Conservation (phyloP, 2,797 vertebrate species). For the Liparis tanakae region DNA sequence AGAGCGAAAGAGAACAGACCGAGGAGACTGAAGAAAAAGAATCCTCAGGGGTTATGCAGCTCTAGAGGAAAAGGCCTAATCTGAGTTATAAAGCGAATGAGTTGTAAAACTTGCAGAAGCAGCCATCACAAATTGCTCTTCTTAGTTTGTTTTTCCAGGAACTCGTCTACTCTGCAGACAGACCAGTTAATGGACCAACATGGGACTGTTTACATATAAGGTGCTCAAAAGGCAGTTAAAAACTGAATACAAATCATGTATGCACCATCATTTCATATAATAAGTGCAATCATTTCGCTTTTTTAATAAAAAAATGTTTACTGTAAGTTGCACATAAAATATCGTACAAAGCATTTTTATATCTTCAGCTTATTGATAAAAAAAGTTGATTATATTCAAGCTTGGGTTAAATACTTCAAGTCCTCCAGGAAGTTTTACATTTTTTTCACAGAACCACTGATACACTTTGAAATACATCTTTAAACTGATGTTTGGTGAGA, state of each 20-base stretch:
- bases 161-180: constrained; percentile 20
- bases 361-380: constrained; percentile 24
- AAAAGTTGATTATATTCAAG: constrained; percentile 1
- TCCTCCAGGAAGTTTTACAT: background rate
- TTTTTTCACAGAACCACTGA: constrained; percentile 21
- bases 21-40: constrained; percentile 16
- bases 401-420: constrained; percentile 3
- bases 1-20: constrained; percentile 40
- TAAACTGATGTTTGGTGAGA: background rate
- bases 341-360: constrained; percentile 5
- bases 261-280: constrained; percentile 21
- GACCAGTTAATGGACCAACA: constrained; percentile 66
- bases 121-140: constrained; percentile 13
- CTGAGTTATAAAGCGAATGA: constrained; percentile 24
- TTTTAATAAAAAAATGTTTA: constrained; percentile 2
- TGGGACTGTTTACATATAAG: constrained; percentile 61
- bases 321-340: constrained; percentile 33
- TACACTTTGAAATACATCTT: background rate
- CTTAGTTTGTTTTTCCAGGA: constrained; percentile 31
- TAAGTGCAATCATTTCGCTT: background rate
- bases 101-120: constrained; percentile 13
- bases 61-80: constrained; percentile 28
- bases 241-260: constrained; percentile 18
- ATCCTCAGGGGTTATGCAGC: constrained; percentile 30
- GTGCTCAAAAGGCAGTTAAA: constrained; percentile 42